Evolutionary conservation across 2,797 vertebrate species (phyloP).

Genomic region (Sebastes matsubarae): DNA sequence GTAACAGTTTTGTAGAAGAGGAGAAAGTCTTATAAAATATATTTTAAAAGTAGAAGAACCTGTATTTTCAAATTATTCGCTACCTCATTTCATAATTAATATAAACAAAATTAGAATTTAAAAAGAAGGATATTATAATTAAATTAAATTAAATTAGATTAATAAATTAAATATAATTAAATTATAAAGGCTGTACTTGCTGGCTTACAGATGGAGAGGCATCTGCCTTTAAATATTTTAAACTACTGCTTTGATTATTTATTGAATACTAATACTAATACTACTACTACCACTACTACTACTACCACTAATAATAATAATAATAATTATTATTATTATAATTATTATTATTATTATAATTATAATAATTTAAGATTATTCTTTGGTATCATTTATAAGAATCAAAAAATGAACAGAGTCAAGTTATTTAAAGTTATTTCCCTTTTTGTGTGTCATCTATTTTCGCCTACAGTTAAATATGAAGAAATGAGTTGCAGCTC

Average conservation of each 20-base stretch:
- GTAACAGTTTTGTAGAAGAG: not conserved
- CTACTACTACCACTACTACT: not conserved
- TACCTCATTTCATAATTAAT: not conserved
- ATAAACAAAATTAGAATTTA: not conserved
- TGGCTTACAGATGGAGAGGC: not conserved
- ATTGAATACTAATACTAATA: not conserved
- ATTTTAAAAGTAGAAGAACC: not conserved
- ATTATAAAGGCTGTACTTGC: not conserved
- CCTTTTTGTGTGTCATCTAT: constrained; percentile 46
- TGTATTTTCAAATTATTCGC: not conserved
- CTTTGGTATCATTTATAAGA: not conserved
- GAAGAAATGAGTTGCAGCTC: constrained; percentile 73
- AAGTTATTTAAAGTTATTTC: constrained; percentile 47
- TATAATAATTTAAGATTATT: not conserved
- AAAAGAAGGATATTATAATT: not conserved
- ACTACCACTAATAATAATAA: not conserved
- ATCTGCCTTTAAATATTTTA: not conserved
- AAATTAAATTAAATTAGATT: not conserved
- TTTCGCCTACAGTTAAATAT: constrained; percentile 58
- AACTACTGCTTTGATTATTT: not conserved
- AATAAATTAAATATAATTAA: too few species aligned
- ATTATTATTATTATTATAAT: not conserved
- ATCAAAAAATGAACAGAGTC: constrained; percentile 3
- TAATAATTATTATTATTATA: not conserved
- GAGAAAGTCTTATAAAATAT: not conserved